A percentile compares a stretch with the other conserved stretches of the same genome.
Evolutionary conservation across 2,113 vertebrate species (phyloP).

Genomic region (Colossoma macropomum): DNA sequence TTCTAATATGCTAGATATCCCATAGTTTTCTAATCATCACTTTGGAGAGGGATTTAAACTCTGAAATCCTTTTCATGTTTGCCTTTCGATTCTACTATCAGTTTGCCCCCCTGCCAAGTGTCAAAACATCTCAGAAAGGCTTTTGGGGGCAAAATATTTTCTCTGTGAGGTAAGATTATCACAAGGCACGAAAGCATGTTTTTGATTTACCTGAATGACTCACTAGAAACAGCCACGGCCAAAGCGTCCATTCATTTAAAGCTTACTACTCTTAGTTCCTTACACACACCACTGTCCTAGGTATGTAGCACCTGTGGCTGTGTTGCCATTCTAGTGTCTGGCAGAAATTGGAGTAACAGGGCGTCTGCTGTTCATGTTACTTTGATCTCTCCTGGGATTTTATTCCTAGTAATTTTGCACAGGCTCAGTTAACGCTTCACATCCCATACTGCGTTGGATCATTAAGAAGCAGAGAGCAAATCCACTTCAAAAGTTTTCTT

Average conservation of each 20-base stretch:
- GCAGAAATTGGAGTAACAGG: not conserved
- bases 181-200: not conserved
- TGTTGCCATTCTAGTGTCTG: not conserved
- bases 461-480: no score
- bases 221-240: not conserved
- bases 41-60: not conserved
- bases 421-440: constrained; percentile 64
- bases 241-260: not conserved
- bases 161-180: constrained; percentile 1
- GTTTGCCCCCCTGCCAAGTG: not conserved
- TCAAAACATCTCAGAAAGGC: constrained; percentile 25
- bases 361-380: constrained; percentile 42
- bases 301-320: constrained; percentile 11
- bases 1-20: not conserved
- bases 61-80: not conserved
- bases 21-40: not conserved
- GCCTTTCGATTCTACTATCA: not conserved
- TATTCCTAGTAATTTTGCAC: constrained; percentile 48
- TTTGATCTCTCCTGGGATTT: constrained; percentile 57
- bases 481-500: no score
- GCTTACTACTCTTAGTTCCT: not conserved
- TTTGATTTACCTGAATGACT: not conserved
- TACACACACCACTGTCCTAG: not conserved
- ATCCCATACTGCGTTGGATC: constrained; percentile 48
- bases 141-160: constrained; percentile 9